Percentiles rank a stretch among this genome's conserved stretches.
phyloP scores from a whole-genome alignment of 2,888 invertebrate species.

The Chirona hameri region DNA sequence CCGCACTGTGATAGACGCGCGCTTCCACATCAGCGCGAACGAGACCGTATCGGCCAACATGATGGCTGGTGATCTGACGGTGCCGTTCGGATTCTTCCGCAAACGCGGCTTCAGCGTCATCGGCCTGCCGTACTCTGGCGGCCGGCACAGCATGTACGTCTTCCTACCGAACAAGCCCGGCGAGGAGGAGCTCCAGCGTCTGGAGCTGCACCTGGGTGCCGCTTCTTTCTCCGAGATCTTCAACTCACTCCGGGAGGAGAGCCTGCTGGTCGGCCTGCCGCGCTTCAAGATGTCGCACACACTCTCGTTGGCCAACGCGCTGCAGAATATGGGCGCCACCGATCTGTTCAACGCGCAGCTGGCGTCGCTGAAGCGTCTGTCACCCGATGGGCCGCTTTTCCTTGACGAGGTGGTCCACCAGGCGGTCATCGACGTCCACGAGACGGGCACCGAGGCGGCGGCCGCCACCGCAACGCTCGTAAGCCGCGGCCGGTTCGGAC shows the following conservation, averaged over 20 bases:
- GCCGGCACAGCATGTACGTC: conserved; percentile 59
- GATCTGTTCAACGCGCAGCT: conserved; percentile 38
- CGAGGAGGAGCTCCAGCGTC: neutral
- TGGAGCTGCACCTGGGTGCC: conserved; percentile 29
- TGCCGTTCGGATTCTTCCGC: conserved; percentile 56
- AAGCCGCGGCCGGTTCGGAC: conserved; percentile 52
- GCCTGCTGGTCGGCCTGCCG: conserved; percentile 40
- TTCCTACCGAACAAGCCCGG: conserved; percentile 59
- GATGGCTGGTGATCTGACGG: conserved; percentile 63
- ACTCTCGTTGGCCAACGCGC: conserved; percentile 36
- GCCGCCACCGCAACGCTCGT: conserved; percentile 61
- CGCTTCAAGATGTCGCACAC: conserved; percentile 40
- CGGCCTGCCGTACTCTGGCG: conserved; percentile 68
- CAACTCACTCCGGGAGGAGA: conserved; percentile 35
- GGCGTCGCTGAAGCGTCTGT: conserved; percentile 42
- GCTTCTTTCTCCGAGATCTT: neutral
- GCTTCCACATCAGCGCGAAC: conserved; percentile 52
- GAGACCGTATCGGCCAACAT: conserved; percentile 52
- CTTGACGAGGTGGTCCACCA: conserved; percentile 53
- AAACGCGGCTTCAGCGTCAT: conserved; percentile 59
- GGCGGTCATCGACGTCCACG: conserved; percentile 51
- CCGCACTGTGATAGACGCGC: conserved; percentile 6
- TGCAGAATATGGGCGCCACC: conserved; percentile 38
- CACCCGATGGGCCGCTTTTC: conserved; percentile 38
- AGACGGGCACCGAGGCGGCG: conserved; percentile 61